Percentiles rank a stretch among this genome's conserved stretches.
These are phyloP conservation scores for Apostichopus japonicus DNA, from an alignment of 35 echinoderm and acorn worm genomes.

Conservation along the genomic window DNA sequence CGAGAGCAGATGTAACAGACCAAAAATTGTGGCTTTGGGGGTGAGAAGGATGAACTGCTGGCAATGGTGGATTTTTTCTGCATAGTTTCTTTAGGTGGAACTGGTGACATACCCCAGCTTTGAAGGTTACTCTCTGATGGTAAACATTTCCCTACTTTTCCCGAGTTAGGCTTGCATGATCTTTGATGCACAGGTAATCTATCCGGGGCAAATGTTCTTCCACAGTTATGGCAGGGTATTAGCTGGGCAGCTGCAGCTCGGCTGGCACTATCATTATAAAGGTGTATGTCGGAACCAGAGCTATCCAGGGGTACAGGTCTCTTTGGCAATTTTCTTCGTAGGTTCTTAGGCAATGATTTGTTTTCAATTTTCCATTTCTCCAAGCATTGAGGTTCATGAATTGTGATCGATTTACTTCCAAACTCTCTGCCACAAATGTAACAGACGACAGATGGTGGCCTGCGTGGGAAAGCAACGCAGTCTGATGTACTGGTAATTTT, in stretches of 20 bases:
- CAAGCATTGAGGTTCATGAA: slow-evolving; percentile 97
- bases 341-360: slow-evolving; percentile 83
- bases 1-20: slow-evolving; percentile 95
- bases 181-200: slow-evolving; percentile 60
- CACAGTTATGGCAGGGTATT: slow-evolving; percentile 58
- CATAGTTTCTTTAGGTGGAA: not conserved
- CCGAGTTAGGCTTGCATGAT: not conserved
- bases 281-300: not conserved
- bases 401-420: slow-evolving; percentile 92
- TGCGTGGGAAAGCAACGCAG: slow-evolving; percentile 3
- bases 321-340: slow-evolving; percentile 66
- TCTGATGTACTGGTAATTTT: not conserved
- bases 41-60: not conserved
- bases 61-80: not conserved
- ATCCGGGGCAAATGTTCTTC: slow-evolving; percentile 66
- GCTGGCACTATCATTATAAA: slow-evolving; percentile 55
- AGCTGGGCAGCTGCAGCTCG: slow-evolving; percentile 35
- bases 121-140: not conserved
- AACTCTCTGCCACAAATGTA: slow-evolving; percentile 98
- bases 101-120: not conserved
- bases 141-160: not conserved
- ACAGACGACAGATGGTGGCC: slow-evolving; percentile 77
- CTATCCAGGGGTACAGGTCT: slow-evolving; percentile 70
- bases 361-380: slow-evolving; percentile 91
- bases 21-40: slow-evolving; percentile 65